Conservation (phyloP, 2,797 vertebrate species). For the Onychomys arenicola region DNA sequence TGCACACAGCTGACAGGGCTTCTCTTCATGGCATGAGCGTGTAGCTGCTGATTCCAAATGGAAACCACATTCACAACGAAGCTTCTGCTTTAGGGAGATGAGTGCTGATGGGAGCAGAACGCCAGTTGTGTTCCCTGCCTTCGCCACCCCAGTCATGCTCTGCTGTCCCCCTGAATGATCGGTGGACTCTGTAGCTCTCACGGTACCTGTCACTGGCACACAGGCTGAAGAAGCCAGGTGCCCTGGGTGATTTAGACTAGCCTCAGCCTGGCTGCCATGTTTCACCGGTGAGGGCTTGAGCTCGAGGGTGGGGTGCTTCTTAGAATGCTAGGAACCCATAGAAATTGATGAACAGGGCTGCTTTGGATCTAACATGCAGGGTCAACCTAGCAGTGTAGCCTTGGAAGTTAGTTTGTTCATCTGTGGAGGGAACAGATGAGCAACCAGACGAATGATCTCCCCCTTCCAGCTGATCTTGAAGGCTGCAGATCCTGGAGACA, state of each 20-base stretch:
- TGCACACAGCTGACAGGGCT: not conserved
- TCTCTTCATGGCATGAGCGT: conserved; percentile 23
- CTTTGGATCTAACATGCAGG: not conserved
- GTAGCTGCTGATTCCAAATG: conserved; percentile 34
- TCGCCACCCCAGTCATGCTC: accelerated
- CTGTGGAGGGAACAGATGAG: not conserved
- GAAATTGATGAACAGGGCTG: not conserved
- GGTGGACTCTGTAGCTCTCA: accelerated
- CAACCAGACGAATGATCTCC: not conserved
- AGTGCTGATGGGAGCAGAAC: not conserved
- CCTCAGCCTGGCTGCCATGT: not conserved
- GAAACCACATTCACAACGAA: conserved; percentile 3
- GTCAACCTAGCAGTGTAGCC: not conserved
- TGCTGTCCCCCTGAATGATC: not conserved
- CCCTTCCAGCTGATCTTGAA: not conserved
- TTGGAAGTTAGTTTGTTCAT: not conserved
- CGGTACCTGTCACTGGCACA: not conserved
- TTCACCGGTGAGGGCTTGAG: not conserved
- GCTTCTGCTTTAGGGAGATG: conserved; percentile 8
- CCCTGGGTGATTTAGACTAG: not conserved
- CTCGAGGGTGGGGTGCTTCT: not conserved
- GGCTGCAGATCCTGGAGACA: not conserved
- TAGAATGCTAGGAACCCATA: not conserved
- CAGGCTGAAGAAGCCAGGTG: not conserved
- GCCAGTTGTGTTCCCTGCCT: not conserved